A percentile compares a stretch with the other conserved stretches of the same genome.
These are phyloP conservation scores for Ptychadena robeensis DNA, from an alignment of 2,797 vertebrate genomes.

Conservation along the genomic window DNA sequence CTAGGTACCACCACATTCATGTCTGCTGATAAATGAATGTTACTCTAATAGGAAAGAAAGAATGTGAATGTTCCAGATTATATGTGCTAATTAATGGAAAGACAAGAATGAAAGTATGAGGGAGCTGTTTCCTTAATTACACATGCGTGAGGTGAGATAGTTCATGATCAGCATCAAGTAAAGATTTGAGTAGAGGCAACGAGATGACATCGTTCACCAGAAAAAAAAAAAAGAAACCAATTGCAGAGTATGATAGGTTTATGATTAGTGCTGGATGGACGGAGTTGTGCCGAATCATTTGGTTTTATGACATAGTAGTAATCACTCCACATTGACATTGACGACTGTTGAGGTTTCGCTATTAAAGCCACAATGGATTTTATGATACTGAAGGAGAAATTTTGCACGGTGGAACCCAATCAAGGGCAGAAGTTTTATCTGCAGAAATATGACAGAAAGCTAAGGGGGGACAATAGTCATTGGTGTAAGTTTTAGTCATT, in stretches of 20 bases:
- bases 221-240: no score
- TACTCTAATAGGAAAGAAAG: conserved; percentile 34
- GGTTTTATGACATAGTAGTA: conserved; percentile 5
- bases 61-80: conserved; percentile 30
- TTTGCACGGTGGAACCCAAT: no score
- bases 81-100: conserved; percentile 41
- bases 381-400: not conserved
- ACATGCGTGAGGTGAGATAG: not conserved
- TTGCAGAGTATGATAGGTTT: conserved; percentile 3
- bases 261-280: not conserved
- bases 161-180: conserved; percentile 4
- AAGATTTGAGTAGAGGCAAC: not conserved
- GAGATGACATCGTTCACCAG: conserved; percentile 4
- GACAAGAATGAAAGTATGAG: conserved; percentile 26
- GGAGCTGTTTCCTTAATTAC: conserved; percentile 23
- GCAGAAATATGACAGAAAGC: no score
- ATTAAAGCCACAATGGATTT: not conserved
- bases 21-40: conserved; percentile 45
- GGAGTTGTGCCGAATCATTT: conserved; percentile 22
- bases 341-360: no score
- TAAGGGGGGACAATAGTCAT: no score
- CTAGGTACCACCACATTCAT: conserved; percentile 6
- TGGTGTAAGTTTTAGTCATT: no score
- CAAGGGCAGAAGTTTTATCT: no score
- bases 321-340: not conserved